Evolutionary conservation across 2,888 invertebrate genomes (phyloP).

Genomic region (Acanthoscelides obtectus): DNA sequence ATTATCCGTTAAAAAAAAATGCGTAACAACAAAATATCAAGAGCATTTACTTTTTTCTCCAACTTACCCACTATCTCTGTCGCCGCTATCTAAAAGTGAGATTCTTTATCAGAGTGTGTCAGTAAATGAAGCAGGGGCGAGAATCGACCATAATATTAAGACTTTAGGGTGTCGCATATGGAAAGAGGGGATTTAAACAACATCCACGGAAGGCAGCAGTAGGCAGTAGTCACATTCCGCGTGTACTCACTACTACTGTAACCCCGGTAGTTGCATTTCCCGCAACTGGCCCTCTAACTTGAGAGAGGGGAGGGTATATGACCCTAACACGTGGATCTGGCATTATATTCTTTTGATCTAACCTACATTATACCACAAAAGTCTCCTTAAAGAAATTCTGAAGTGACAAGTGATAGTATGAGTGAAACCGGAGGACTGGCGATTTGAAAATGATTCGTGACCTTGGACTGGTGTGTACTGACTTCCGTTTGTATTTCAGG

Average conservation of each 20-base stretch:
- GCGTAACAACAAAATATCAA: too few relatives aligned
- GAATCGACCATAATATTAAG: constrained; percentile 38
- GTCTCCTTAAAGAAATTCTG: too few relatives aligned
- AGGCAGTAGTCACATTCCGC: background rate
- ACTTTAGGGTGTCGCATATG: constrained; percentile 42
- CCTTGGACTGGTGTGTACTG: constrained; percentile 35
- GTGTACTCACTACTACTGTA: background rate
- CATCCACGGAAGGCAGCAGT: constrained; percentile 17
- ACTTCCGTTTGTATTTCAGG: constrained; percentile 58
- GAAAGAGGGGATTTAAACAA: constrained; percentile 31
- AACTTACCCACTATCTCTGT: too few relatives aligned
- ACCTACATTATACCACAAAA: background rate
- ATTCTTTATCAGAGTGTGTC: background rate
- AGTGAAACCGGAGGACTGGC: background rate
- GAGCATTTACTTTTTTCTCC: too few relatives aligned
- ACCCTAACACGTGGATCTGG: background rate
- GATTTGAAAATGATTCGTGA: constrained; percentile 37
- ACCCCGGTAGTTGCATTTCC: constrained; percentile 8
- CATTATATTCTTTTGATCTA: background rate
- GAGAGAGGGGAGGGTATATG: constrained; percentile 8
- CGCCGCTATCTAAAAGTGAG: background rate
- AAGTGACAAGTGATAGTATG: too few relatives aligned
- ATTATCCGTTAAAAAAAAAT: too few relatives aligned
- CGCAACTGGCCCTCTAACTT: constrained; percentile 3
- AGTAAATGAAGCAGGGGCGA: constrained; percentile 22